A percentile compares a stretch with the other conserved stretches of the same genome.
These are phyloP conservation scores for Neodiprion pinetum DNA, from an alignment of 1,140 invertebrate genomes.

Conservation along the genomic window DNA sequence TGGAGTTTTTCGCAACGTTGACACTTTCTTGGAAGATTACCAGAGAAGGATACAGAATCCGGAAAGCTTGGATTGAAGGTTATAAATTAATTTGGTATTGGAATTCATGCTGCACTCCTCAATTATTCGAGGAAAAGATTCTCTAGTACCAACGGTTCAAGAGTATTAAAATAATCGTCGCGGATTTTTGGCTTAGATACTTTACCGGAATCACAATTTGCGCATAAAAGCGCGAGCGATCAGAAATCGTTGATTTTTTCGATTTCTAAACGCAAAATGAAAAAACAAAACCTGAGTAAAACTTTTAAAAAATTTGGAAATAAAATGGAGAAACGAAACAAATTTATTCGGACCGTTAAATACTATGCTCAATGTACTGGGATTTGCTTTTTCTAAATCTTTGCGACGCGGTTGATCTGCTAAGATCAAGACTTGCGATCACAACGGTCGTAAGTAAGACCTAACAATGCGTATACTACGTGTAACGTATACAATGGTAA, in stretches of 20 bases:
- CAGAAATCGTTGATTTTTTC: too few relatives aligned
- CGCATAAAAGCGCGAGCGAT: too few relatives aligned
- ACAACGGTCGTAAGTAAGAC: background rate
- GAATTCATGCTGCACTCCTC: too few relatives aligned
- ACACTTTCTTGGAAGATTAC: constrained; percentile 86
- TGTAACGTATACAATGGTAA: background rate
- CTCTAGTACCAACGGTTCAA: too few relatives aligned
- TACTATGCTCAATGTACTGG: background rate
- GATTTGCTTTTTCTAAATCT: background rate
- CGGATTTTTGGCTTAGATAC: too few relatives aligned
- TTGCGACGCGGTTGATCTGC: background rate
- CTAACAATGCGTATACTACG: background rate
- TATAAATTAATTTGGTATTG: constrained; percentile 33
- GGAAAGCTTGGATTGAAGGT: constrained; percentile 65
- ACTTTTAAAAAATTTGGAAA: too few relatives aligned
- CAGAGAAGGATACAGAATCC: constrained; percentile 86
- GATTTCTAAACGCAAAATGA: too few relatives aligned
- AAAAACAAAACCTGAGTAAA: too few relatives aligned
- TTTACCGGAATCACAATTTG: too few relatives aligned
- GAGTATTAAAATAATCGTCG: too few relatives aligned
- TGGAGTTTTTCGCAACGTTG: constrained; percentile 91
- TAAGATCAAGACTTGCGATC: background rate
- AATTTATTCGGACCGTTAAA: background rate
- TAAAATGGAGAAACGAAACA: too few relatives aligned
- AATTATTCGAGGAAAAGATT: too few relatives aligned